phyloP scores from a whole-genome alignment of 2,888 invertebrate genomes.

The Strigamia maritima region DNA sequence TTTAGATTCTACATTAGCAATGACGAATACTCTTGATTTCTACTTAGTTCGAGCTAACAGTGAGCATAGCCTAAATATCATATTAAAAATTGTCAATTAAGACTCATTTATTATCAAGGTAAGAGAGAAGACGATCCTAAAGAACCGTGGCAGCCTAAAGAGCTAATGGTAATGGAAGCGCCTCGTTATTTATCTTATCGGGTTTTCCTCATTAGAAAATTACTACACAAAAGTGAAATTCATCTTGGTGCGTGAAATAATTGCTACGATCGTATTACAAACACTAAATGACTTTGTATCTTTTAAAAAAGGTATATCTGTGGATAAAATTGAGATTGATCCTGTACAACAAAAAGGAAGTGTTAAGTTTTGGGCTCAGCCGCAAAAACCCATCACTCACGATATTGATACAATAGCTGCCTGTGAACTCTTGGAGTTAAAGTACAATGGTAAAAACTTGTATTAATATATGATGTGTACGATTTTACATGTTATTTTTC shows the following conservation, averaged over 20 bases:
- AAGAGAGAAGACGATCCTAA: slow-evolving; percentile 46
- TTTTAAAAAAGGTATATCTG: slow-evolving; percentile 65
- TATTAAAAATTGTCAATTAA: neutral
- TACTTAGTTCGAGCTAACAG: slow-evolving; percentile 49
- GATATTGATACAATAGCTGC: slow-evolving; percentile 82
- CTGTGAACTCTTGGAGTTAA: slow-evolving; percentile 78
- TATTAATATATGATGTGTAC: neutral
- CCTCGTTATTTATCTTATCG: slow-evolving; percentile 79
- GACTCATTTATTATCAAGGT: slow-evolving; percentile 44
- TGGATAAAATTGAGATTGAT: slow-evolving; percentile 87
- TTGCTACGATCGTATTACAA: neutral
- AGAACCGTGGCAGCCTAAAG: slow-evolving; percentile 45
- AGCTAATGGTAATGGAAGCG: slow-evolving; percentile 76
- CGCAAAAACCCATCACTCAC: slow-evolving; percentile 74
- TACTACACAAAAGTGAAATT: slow-evolving; percentile 76
- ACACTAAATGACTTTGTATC: neutral
- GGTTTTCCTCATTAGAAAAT: slow-evolving; percentile 73
- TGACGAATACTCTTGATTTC: slow-evolving; percentile 51
- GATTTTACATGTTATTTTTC: neutral
- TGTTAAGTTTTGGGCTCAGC: slow-evolving; percentile 55
- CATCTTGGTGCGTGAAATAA: slow-evolving; percentile 62
- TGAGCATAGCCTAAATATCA: neutral
- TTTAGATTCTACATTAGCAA: slow-evolving; percentile 49
- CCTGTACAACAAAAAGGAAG: slow-evolving; percentile 62
- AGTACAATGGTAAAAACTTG: slow-evolving; percentile 54